Evolutionary conservation across 2,797 vertebrate species (phyloP).

Genomic region (Pachyuromys duprasi): DNA sequence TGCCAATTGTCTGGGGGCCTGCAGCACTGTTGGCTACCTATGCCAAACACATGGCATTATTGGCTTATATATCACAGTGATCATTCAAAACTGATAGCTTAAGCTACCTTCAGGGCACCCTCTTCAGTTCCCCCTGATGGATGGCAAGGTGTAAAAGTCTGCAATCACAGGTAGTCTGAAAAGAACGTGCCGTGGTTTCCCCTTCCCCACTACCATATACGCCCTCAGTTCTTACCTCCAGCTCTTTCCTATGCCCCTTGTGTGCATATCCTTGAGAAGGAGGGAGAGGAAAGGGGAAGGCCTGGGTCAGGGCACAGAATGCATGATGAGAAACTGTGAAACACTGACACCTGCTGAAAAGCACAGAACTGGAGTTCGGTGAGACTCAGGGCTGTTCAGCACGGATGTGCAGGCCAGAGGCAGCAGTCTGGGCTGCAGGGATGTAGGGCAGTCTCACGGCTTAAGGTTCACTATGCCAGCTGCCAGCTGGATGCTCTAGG

Average conservation of each 20-base stretch:
- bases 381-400: not conserved
- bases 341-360: not conserved
- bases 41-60: not conserved
- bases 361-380: not conserved
- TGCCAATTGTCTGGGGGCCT: not conserved
- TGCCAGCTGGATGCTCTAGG: not conserved
- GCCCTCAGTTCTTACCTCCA: not conserved
- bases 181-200: slow-evolving; percentile 43
- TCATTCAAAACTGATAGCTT: slow-evolving; percentile 15
- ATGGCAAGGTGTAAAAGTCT: not conserved
- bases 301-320: not conserved
- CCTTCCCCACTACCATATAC: not conserved
- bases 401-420: not conserved
- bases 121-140: not conserved
- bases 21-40: not conserved
- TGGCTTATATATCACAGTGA: slow-evolving; percentile 22
- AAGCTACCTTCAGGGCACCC: not conserved
- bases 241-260: not conserved
- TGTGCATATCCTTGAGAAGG: not conserved
- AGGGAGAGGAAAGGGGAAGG: not conserved
- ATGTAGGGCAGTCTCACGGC: accelerated
- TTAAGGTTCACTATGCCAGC: not conserved
- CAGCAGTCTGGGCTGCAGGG: no score
- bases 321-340: not conserved
- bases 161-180: slow-evolving; percentile 46